Base-by-base conservation (phyloP, 1,140 invertebrate species). In the Drosophila takahashii region DNA sequence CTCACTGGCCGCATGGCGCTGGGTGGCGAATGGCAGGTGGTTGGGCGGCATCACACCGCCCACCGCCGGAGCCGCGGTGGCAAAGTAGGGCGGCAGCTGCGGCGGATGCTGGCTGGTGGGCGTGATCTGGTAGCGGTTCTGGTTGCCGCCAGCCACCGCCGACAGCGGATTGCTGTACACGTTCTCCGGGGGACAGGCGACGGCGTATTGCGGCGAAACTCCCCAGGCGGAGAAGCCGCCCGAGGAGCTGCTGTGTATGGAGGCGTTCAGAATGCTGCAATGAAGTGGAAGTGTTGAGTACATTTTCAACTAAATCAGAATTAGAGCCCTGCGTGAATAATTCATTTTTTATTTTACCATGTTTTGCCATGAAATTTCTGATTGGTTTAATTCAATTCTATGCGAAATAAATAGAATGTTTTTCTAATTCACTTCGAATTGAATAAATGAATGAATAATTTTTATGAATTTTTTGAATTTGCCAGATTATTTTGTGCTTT, bases 141-240 rank as follows among this genome's bases (percentile, higher is more conserved):
- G 91, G 47, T 77, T 48, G 32, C 85, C 75, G 26, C 76, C 66
- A 27, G 77, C 84, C n/a, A 85, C 78, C 10, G 76, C 69, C 13
- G 90, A 90, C 59, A 92, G 47, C 0, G 91, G 91, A 84, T 92
- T 92, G 64, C 91, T 92, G 22, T 92, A 92, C 22, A 91, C 69
- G 62, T 91, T 91, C 47, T 92, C 91, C 9, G 75, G 80, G 6
- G 77, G 75, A 27, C 80, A 77, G 22, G 62, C 71, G 0, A 72
- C 77, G 8, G 79, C 90, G 26, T 84, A 91, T 18, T 91, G 90
- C 6, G 91, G 91, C 4, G 85, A 79, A 4, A 92, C 77, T 18
- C 91, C 91, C 91, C 91, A 92, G 27, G 90, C 84, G 1, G 91
- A 92, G 54, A 92, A 92, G 37, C 91, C 91, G 27, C 90, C 91